Evolutionary conservation across 1,140 invertebrate species (phyloP).

Genomic region (Scylla paramamosain): DNA sequence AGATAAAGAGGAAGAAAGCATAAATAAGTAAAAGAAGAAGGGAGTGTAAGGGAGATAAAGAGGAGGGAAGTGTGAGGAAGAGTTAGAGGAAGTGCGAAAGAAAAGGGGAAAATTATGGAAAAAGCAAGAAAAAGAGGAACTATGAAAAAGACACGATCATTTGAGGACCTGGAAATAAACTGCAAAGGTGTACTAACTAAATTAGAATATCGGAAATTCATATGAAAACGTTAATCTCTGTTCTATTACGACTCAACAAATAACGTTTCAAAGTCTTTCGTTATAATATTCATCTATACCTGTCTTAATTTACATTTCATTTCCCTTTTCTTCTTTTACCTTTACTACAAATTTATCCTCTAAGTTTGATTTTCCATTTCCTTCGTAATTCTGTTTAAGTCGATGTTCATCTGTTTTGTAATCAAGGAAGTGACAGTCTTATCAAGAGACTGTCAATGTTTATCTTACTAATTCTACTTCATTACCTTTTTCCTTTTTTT

Average conservation of each 20-base stretch:
- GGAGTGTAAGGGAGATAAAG: too few species aligned
- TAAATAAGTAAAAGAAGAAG: not conserved
- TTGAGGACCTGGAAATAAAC: too few species aligned
- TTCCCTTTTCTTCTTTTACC: not conserved
- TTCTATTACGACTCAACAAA: too few species aligned
- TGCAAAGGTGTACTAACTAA: too few species aligned
- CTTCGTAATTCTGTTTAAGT: not conserved
- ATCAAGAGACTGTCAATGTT: not conserved
- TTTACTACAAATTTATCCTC: not conserved
- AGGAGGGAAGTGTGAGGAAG: too few species aligned
- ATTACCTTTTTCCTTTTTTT: not conserved
- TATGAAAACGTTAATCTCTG: too few species aligned
- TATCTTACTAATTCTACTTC: not conserved
- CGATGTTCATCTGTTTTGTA: not conserved
- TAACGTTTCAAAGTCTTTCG: too few species aligned
- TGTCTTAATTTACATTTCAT: not conserved
- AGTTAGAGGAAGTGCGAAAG: not conserved
- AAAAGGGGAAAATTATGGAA: not conserved
- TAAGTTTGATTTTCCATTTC: not conserved
- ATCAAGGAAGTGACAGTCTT: not conserved
- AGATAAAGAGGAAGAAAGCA: too few species aligned
- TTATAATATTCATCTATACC: too few species aligned
- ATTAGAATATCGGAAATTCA: too few species aligned
- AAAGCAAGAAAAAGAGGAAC: not conserved
- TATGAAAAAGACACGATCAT: not conserved